A percentile compares a stretch with the other conserved stretches of the same genome.
Conservation (phyloP, 2,113 vertebrate species). For the Pomatostomus ruficeps region DNA sequence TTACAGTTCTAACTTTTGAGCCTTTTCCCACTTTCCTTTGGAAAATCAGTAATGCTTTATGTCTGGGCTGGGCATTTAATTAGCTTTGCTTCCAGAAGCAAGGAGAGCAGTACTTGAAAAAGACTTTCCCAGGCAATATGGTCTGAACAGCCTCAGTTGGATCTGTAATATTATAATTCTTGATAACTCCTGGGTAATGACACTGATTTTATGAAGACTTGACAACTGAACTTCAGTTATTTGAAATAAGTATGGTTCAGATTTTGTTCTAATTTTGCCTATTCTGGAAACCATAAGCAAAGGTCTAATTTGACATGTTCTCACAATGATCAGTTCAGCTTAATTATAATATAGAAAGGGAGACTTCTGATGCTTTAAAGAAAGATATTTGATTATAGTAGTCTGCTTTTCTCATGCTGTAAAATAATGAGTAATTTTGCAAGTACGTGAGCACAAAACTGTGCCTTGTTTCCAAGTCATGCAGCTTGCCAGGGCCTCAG, state of each 20-base stretch:
- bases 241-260: background rate
- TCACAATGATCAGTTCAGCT: background rate
- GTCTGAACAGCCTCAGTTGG: background rate
- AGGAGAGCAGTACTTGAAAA: background rate
- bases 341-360: background rate
- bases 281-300: background rate
- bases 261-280: background rate
- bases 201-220: background rate
- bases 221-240: background rate
- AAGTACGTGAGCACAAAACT: background rate
- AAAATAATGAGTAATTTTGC: background rate
- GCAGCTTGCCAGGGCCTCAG: background rate
- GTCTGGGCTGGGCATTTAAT: background rate
- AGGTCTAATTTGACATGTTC: background rate
- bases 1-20: slow-evolving; percentile 10
- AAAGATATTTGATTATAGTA: background rate
- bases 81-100: background rate
- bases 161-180: background rate
- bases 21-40: slow-evolving; percentile 12
- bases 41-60: background rate
- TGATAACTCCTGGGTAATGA: background rate
- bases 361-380: background rate
- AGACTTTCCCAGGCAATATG: background rate
- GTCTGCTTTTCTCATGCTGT: background rate
- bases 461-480: background rate